phyloP scores from a whole-genome alignment of 2,113 vertebrate species.

The Nestor notabilis region DNA sequence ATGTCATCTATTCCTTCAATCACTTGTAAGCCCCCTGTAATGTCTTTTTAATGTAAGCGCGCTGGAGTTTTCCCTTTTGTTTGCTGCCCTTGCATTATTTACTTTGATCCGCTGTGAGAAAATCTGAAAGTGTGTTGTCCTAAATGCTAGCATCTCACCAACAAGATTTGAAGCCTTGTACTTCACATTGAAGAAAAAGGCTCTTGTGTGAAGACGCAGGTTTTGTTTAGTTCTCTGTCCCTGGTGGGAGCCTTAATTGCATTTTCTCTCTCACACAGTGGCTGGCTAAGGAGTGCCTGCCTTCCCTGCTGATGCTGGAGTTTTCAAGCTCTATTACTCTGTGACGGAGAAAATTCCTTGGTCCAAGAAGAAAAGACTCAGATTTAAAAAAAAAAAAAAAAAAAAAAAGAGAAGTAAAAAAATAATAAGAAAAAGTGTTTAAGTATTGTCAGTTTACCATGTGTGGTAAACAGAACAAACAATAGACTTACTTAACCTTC shows the following conservation, averaged over 20 bases:
- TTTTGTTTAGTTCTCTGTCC: slow-evolving; percentile 84
- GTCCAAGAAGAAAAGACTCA: slow-evolving; percentile 77
- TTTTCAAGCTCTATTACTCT: slow-evolving; percentile 85
- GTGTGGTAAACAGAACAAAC: slow-evolving; percentile 71
- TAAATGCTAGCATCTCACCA: slow-evolving; percentile 85
- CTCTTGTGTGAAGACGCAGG: slow-evolving; percentile 83
- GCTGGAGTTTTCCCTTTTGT: slow-evolving; percentile 81
- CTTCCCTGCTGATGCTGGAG: slow-evolving; percentile 84
- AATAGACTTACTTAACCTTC: slow-evolving; percentile 58
- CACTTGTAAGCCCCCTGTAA: slow-evolving; percentile 80
- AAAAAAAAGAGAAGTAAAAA: not conserved
- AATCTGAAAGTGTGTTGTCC: slow-evolving; percentile 85
- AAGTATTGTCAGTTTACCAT: slow-evolving; percentile 73
- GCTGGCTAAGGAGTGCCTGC: slow-evolving; percentile 79
- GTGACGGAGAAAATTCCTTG: slow-evolving; percentile 80
- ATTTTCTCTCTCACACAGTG: slow-evolving; percentile 86
- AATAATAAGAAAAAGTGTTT: slow-evolving; percentile 57
- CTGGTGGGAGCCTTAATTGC: slow-evolving; percentile 90
- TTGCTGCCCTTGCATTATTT: slow-evolving; percentile 83
- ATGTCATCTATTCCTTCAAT: slow-evolving; percentile 80
- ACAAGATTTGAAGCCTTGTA: slow-evolving; percentile 82
- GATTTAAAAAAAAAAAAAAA: slow-evolving; percentile 32
- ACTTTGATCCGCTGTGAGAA: slow-evolving; percentile 86
- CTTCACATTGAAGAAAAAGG: slow-evolving; percentile 79
- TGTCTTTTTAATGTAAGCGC: slow-evolving; percentile 81